phyloP scores from a whole-genome alignment of 2,113 vertebrate species.

The Neofelis nebulosa region DNA sequence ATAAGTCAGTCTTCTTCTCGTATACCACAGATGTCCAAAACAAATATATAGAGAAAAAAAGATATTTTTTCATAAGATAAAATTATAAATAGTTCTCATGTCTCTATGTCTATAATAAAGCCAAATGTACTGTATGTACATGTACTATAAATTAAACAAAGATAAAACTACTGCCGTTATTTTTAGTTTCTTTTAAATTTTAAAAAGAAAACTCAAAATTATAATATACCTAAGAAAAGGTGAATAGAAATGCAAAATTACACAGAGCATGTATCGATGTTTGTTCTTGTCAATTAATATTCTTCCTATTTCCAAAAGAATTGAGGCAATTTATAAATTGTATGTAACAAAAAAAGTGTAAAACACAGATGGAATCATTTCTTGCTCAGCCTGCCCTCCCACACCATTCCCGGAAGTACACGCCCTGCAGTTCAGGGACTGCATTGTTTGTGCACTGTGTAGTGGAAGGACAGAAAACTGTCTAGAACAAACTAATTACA shows the following conservation, averaged over 20 bases:
- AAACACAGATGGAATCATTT: background rate
- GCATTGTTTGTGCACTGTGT: background rate
- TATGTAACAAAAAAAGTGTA: background rate
- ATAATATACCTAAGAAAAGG: background rate
- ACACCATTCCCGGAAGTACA: too few relatives aligned
- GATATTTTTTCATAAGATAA: background rate
- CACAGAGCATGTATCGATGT: background rate
- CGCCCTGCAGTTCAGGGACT: background rate
- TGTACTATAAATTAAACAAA: background rate
- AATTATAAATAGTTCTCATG: background rate
- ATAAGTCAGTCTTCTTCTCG: background rate
- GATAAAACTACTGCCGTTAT: background rate
- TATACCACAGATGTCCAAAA: background rate
- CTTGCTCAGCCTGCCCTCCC: background rate
- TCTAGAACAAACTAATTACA: background rate
- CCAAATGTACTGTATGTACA: background rate
- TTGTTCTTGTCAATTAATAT: background rate
- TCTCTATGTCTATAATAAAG: background rate
- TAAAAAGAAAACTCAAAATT: background rate
- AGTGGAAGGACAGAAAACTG: background rate
- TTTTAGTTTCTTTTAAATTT: background rate
- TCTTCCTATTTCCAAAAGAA: background rate
- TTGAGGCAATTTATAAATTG: background rate
- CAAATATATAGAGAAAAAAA: background rate
- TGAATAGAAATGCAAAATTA: background rate